phyloP scores from a whole-genome alignment of 2,888 invertebrate genomes.

The Apocheima hispidaria region DNA sequence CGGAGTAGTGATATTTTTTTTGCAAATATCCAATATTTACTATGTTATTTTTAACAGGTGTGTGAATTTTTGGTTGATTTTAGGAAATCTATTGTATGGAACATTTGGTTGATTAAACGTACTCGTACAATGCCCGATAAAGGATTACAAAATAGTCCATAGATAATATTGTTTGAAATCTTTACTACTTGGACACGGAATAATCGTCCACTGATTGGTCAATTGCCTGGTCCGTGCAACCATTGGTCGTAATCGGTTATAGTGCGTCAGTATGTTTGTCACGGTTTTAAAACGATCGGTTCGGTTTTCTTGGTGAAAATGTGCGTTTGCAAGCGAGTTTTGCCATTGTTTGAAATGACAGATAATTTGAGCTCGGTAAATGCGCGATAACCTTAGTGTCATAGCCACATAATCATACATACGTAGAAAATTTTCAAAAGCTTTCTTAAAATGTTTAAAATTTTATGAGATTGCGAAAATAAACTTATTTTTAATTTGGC shows the following conservation, averaged over 20 bases:
- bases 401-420: neutral
- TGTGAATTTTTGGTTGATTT: neutral
- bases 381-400: neutral
- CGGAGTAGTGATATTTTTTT: too few species aligned
- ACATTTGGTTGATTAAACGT: neutral
- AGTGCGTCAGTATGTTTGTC: slow-evolving; percentile 12
- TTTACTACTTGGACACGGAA: neutral
- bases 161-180: too few species aligned
- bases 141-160: neutral
- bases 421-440: too few species aligned
- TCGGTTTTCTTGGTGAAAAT: neutral
- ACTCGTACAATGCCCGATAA: neutral
- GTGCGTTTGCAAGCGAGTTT: neutral
- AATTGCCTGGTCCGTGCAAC: slow-evolving; percentile 21
- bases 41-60: too few species aligned
- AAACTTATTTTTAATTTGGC: too few species aligned
- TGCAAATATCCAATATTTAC: too few species aligned
- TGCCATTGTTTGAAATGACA: neutral
- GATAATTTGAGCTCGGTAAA: neutral
- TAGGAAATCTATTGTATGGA: neutral
- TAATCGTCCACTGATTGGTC: neutral
- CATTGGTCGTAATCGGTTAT: slow-evolving; percentile 11
- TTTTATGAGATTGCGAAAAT: too few species aligned
- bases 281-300: slow-evolving; percentile 18
- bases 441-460: too few species aligned